phyloP scores from a whole-genome alignment of 1,140 invertebrate species.

The Nasonia giraulti region DNA sequence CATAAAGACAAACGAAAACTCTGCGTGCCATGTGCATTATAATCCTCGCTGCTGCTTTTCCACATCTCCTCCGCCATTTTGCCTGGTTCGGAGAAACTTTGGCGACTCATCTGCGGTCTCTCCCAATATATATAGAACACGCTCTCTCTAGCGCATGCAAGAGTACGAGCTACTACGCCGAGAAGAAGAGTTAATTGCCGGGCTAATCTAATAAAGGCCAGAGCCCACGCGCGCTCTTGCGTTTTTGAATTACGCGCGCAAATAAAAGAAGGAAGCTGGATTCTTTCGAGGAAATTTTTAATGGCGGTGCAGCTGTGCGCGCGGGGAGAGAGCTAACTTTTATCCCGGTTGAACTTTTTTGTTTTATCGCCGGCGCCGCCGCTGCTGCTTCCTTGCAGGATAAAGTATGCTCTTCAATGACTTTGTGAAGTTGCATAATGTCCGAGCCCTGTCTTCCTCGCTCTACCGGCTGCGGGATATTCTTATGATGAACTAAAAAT shows the following conservation, averaged over 20 bases:
- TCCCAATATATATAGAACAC: neutral
- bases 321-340: neutral
- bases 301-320: neutral
- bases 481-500: conserved; percentile 40
- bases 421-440: conserved; percentile 44
- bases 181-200: conserved; percentile 23
- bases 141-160: too few species aligned
- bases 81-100: conserved; percentile 56
- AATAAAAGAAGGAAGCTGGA: neutral
- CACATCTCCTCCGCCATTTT: conserved; percentile 20
- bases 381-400: neutral
- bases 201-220: conserved; percentile 2
- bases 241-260: neutral
- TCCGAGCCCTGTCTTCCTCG: conserved; percentile 5
- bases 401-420: conserved; percentile 31
- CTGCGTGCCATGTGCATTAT: conserved; percentile 59
- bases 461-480: neutral
- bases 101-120: conserved; percentile 38
- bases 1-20: conserved; percentile 60
- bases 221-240: neutral
- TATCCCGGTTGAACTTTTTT: conserved; percentile 31
- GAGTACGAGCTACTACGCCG: neutral
- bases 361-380: conserved; percentile 11
- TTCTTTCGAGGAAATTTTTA: conserved; percentile 21
- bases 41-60: conserved; percentile 36